phyloP scores from a whole-genome alignment of 2,888 invertebrate genomes.

The Polydrusus pterygomalis region DNA sequence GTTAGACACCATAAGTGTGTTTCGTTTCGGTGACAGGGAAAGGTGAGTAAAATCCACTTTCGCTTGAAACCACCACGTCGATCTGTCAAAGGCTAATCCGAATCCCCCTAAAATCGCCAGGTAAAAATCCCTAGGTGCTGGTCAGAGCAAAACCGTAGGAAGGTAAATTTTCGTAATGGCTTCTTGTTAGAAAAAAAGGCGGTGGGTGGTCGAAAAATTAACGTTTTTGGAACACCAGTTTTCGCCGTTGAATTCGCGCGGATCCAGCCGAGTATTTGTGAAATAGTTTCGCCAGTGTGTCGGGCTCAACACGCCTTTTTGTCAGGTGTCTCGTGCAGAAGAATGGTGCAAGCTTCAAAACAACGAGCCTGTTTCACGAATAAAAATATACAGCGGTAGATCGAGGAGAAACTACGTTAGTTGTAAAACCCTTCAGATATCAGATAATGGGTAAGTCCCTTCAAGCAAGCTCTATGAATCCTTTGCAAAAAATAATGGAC shows the following conservation, averaged over 20 bases:
- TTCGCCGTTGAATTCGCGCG: slow-evolving; percentile 10
- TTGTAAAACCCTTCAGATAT: slow-evolving; percentile 15
- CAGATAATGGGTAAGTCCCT: slow-evolving; percentile 8
- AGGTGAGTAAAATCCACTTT: slow-evolving; percentile 1
- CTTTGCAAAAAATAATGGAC: not conserved
- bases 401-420: slow-evolving; percentile 5
- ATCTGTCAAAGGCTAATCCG: slow-evolving; percentile 27
- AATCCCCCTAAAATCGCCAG: slow-evolving; percentile 53
- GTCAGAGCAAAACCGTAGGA: slow-evolving; percentile 51
- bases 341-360: slow-evolving; percentile 50
- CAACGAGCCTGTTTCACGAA: slow-evolving; percentile 37
- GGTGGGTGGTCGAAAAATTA: slow-evolving; percentile 68
- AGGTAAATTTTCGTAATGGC: slow-evolving; percentile 66
- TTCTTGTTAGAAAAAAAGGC: slow-evolving; percentile 67
- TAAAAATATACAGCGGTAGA: slow-evolving; percentile 24
- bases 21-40: not conserved
- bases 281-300: slow-evolving; percentile 20
- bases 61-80: slow-evolving; percentile 8
- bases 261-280: slow-evolving; percentile 15
- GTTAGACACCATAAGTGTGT: not conserved
- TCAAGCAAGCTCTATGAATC: not conserved
- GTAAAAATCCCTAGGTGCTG: slow-evolving; percentile 55
- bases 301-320: slow-evolving; percentile 47
- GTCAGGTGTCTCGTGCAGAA: slow-evolving; percentile 48
- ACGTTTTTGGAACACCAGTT: slow-evolving; percentile 24